Conservation (phyloP, 1,140 invertebrate species). For the Sinonovacula constricta region DNA sequence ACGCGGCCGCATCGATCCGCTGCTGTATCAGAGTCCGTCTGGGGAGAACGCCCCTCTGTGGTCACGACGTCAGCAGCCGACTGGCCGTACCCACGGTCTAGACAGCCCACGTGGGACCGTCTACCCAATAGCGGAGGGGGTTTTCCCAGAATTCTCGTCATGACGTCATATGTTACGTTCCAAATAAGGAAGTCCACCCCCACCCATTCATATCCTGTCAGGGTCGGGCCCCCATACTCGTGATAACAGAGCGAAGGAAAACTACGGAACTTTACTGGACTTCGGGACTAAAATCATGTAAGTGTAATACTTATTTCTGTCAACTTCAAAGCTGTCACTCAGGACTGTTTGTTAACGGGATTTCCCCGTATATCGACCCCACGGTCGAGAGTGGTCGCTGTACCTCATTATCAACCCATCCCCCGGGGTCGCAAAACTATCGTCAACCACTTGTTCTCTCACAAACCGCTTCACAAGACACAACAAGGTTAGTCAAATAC, state of each 20-base stretch:
- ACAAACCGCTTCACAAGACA: too few relatives aligned
- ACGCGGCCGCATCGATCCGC: too few relatives aligned
- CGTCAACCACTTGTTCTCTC: conserved; percentile 32
- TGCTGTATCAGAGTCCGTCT: too few relatives aligned
- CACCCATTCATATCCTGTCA: conserved; percentile 61
- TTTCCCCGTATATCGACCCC: not conserved
- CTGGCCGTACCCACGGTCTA: conserved; percentile 62
- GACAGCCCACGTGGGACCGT: conserved; percentile 66
- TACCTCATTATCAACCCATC: conserved; percentile 37
- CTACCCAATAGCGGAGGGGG: conserved; percentile 64
- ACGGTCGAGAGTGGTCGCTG: not conserved
- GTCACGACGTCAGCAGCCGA: conserved; percentile 58
- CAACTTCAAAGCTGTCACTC: too few relatives aligned
- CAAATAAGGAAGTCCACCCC: conserved; percentile 68
- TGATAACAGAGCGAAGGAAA: not conserved
- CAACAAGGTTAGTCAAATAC: too few relatives aligned
- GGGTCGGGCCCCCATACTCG: conserved; percentile 53
- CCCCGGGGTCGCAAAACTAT: conserved; percentile 35
- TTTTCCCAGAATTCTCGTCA: conserved; percentile 55
- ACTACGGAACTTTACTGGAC: not conserved
- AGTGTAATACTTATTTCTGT: not conserved
- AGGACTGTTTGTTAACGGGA: not conserved
- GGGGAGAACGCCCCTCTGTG: conserved; percentile 60
- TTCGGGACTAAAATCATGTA: not conserved
- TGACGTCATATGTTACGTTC: conserved; percentile 57